Conservation (phyloP, 2,797 vertebrate genomes). For the Mastacembelus armatus region DNA sequence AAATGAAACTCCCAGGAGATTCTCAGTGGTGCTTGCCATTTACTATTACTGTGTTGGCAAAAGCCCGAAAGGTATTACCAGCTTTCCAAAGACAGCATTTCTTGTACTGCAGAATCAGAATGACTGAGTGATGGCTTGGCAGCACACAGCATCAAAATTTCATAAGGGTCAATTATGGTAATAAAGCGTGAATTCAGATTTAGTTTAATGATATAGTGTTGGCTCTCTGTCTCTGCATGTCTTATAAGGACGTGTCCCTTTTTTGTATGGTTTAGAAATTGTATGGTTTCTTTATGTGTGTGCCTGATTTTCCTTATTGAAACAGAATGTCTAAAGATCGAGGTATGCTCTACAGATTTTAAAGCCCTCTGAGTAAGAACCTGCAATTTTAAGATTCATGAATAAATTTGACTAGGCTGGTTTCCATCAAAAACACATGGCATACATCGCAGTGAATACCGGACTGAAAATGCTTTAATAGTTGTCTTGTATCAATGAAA, state of each 20-base stretch:
- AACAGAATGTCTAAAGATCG: background rate
- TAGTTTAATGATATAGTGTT: too few species aligned
- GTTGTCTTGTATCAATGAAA: background rate
- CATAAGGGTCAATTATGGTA: slow-evolving; percentile 59
- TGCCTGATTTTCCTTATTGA: background rate
- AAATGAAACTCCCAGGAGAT: slow-evolving; percentile 50
- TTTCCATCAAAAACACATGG: background rate
- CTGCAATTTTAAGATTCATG: background rate
- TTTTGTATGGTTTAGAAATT: slow-evolving; percentile 9
- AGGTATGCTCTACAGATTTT: background rate
- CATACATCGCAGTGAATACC: background rate
- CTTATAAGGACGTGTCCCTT: background rate
- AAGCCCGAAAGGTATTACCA: slow-evolving; percentile 62
- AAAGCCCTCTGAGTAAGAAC: background rate
- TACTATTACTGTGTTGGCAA: slow-evolving; percentile 35
- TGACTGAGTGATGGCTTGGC: slow-evolving; percentile 61
- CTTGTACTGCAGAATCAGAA: slow-evolving; percentile 48
- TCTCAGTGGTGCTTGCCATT: slow-evolving; percentile 23
- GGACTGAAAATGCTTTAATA: background rate
- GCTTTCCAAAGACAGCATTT: slow-evolving; percentile 59
- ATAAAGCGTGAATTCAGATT: slow-evolving; percentile 45
- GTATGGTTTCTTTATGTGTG: background rate
- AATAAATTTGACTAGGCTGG: background rate
- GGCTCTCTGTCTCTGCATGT: too few species aligned
- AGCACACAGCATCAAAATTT: slow-evolving; percentile 48